Evolutionary conservation across 2,113 vertebrate genomes (phyloP).

Genomic region (Erythrocercus mccallii): DNA sequence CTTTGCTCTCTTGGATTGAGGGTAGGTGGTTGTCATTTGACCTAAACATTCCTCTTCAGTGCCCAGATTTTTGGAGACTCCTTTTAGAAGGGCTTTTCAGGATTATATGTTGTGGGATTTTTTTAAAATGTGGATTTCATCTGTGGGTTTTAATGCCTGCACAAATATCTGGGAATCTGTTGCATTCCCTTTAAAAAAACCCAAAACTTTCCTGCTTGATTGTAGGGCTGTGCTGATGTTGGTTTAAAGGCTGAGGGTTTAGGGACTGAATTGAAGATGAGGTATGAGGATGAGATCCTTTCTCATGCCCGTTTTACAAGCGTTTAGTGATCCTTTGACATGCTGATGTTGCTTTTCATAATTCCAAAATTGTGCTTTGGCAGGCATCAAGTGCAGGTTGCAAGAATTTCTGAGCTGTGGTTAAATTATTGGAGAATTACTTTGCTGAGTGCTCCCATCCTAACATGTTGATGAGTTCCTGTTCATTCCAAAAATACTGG

Average conservation of each 20-base stretch:
- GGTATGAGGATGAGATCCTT: background rate
- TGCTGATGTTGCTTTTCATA: background rate
- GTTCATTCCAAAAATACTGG: background rate
- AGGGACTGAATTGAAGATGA: background rate
- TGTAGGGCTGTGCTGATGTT: background rate
- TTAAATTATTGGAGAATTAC: background rate
- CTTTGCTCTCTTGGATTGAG: background rate
- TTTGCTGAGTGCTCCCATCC: background rate
- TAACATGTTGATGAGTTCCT: fast-evolving
- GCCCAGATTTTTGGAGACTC: background rate
- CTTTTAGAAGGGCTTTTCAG: background rate
- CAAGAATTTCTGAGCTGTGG: background rate
- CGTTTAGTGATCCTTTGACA: background rate
- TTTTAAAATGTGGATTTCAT: background rate
- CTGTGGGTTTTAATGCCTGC: background rate
- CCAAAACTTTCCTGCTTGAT: fast-evolving
- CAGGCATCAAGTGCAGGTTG: background rate
- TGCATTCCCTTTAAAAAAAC: background rate
- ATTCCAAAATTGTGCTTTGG: background rate
- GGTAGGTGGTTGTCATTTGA: background rate
- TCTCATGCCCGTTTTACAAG: background rate
- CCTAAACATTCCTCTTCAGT: background rate
- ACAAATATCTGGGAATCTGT: background rate
- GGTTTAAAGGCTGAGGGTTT: background rate
- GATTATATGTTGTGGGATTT: fast-evolving